Evolutionary conservation across 2,797 vertebrate species (phyloP).

Genomic region (Otolemur crassicaudatus): DNA sequence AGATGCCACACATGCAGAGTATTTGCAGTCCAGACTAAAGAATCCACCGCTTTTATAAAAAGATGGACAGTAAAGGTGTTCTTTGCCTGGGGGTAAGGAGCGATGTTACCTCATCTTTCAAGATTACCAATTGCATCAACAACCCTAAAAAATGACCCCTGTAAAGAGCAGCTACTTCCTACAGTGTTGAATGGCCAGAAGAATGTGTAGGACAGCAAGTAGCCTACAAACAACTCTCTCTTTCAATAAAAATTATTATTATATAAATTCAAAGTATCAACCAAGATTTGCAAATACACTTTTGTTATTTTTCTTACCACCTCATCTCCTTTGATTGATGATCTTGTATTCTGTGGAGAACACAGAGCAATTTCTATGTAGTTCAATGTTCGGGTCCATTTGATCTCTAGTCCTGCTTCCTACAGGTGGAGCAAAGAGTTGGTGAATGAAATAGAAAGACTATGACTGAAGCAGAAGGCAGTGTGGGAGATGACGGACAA

Average conservation of each 20-base stretch:
- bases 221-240: not conserved
- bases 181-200: not conserved
- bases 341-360: not conserved
- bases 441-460: not conserved
- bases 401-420: not conserved
- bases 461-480: not conserved
- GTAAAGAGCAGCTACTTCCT: not conserved
- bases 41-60: not conserved
- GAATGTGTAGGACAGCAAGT: not conserved
- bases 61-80: not conserved
- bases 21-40: not conserved
- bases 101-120: not conserved
- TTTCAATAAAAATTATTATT: not conserved
- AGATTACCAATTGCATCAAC: not conserved
- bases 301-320: not conserved
- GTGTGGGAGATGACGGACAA: not conserved
- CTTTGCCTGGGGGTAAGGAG: not conserved
- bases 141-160: not conserved
- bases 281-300: not conserved
- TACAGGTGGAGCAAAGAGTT: not conserved
- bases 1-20: not conserved
- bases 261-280: not conserved
- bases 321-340: not conserved
- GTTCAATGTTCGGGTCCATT: not conserved
- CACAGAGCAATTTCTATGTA: not conserved